Evolutionary conservation across 2,797 vertebrate genomes (phyloP).

Genomic region (Amazona ochrocephala): DNA sequence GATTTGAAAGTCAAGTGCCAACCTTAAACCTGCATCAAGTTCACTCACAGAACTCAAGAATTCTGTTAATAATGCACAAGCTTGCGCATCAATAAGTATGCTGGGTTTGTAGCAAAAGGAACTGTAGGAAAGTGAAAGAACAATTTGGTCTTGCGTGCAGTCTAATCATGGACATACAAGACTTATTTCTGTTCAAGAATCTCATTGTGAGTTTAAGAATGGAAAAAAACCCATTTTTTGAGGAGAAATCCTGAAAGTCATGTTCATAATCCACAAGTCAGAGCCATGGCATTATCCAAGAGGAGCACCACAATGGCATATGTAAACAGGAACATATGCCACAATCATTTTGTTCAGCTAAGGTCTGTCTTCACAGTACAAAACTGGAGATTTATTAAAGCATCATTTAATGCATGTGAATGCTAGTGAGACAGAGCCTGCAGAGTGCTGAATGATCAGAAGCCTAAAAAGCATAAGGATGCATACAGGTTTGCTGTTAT

Average conservation of each 20-base stretch:
- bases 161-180: neutral
- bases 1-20: neutral
- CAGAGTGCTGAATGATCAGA: neutral
- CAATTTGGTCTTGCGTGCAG: neutral
- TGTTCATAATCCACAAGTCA: neutral
- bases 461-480: neutral
- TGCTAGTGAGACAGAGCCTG: neutral
- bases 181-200: neutral
- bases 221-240: neutral
- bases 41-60: neutral
- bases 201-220: neutral
- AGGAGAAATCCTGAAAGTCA: neutral
- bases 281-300: neutral
- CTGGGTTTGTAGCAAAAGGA: neutral
- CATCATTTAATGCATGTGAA: neutral
- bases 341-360: neutral
- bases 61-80: neutral
- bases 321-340: neutral
- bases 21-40: neutral
- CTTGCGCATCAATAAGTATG: rapidly evolving
- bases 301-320: neutral
- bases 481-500: neutral
- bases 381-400: neutral
- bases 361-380: neutral
- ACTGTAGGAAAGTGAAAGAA: neutral